Evolutionary conservation across 2,797 vertebrate species (phyloP), one percentile per base, ranked within the genome.

Genomic region (Arnoldichthys spilopterus): DNA sequence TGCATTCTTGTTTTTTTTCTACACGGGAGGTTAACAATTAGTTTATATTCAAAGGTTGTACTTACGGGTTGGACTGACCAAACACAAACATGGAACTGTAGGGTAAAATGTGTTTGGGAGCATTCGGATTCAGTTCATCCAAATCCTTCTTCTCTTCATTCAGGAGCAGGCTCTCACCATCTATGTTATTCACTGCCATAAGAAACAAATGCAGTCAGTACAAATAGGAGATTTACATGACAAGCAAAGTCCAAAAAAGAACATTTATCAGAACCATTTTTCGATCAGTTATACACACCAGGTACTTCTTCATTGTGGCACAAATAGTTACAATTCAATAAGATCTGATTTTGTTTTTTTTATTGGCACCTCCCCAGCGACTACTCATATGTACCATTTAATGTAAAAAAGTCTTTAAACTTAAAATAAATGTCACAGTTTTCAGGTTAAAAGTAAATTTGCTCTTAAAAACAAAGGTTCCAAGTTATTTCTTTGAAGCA

Each of bases 41-140:
- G n/a, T 24, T 12, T 24, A 13, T 54, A 37, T 26, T 47, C 13
- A 66, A 40, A 3, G 9, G 18, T 24, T 12, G 22, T 69, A 96
- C 97, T 96, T 88, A 99, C 98, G 96, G 97, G 78, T 99, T 99
- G 28, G 95, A 95, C 83, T 95, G 96, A 8, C 97, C 95, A 1
- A 99, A 94, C 86, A 98, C 88, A 78, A 99, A 99, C 97, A 99
- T 97, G 87, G 97, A 99, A 82, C 97, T 99, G 91, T 98, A 97
- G 4, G 98, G 97, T 54, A 98, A 92, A 77, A 99, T 97, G 77
- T 95, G 95, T 47, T 94, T 94, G 6, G 96, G 96, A 9, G 94
- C 91, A 0, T 93, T 94, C 80, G 90, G 91, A 0, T 87, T 91
- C 77, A 91, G 73, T 13, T 95, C 96, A 61, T 96, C 95, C 0